Percentiles rank a stretch among this genome's conserved stretches.
These are phyloP conservation scores for Meda fulgida DNA, from an alignment of 2,797 vertebrate species.

Conservation along the genomic window DNA sequence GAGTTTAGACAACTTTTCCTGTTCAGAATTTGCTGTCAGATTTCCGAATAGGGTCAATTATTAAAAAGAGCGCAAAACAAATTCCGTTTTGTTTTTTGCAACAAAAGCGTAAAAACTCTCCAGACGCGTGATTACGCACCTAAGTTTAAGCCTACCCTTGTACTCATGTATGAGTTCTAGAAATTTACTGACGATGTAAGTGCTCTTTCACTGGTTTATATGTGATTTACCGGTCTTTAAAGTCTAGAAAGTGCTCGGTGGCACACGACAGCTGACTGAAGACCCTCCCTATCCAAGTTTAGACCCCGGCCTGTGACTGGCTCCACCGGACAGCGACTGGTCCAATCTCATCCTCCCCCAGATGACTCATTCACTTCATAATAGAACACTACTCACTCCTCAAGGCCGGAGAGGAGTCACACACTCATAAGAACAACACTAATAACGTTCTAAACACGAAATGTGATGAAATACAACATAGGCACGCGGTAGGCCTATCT, in stretches of 20 bases:
- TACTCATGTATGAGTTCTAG: background rate
- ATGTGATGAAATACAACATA: constrained; percentile 37
- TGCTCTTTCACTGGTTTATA: constrained; percentile 70
- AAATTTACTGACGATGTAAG: constrained; percentile 24
- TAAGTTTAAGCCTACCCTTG: background rate
- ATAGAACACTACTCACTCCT: constrained; percentile 72
- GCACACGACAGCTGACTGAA: constrained; percentile 70
- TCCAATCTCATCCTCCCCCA: constrained; percentile 48
- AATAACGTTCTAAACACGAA: constrained; percentile 56
- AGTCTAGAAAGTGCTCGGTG: constrained; percentile 71
- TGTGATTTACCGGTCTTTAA: constrained; percentile 54
- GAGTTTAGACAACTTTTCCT: background rate
- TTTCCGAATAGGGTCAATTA: background rate
- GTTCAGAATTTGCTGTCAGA: background rate
- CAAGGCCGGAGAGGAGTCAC: constrained; percentile 38
- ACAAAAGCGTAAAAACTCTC: background rate
- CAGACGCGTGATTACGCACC: constrained; percentile 29
- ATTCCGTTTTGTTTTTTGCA: background rate
- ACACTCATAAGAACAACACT: constrained; percentile 59
- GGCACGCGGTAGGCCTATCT: background rate
- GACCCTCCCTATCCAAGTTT: constrained; percentile 74
- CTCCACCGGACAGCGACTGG: constrained; percentile 47
- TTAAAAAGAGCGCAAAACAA: background rate
- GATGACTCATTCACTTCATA: constrained; percentile 75
- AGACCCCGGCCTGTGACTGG: constrained; percentile 62